Evolutionary conservation across 2,113 vertebrate species (phyloP).

Genomic region (Ciconia stormi): DNA sequence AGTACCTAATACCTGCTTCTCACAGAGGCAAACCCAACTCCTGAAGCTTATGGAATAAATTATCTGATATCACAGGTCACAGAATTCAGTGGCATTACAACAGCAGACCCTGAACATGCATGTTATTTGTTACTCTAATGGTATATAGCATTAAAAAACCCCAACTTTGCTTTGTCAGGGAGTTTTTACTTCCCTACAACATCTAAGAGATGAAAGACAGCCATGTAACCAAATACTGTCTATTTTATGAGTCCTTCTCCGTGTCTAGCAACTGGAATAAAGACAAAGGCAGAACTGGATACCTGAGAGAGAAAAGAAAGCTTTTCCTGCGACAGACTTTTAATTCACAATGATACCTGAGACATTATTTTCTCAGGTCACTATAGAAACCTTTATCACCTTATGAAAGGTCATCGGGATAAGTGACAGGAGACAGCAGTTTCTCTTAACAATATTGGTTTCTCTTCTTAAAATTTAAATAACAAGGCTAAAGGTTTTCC

Average conservation of each 20-base stretch:
- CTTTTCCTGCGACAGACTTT: conserved; percentile 31
- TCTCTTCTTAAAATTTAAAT: conserved; percentile 59
- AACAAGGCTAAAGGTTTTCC: conserved; percentile 39
- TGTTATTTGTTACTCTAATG: neutral
- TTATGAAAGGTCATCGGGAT: conserved; percentile 4
- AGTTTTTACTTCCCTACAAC: neutral
- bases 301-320: conserved; percentile 50
- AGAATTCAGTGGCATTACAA: neutral
- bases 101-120: neutral
- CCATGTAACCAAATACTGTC: conserved; percentile 42
- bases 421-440: conserved; percentile 46
- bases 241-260: conserved; percentile 26
- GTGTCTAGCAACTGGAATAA: conserved; percentile 1
- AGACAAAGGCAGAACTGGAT: conserved; percentile 44
- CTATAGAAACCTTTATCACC: conserved; percentile 50
- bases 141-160: neutral
- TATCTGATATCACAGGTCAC: neutral
- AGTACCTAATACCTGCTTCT: neutral
- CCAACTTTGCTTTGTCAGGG: neutral
- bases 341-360: conserved; percentile 48
- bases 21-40: neutral
- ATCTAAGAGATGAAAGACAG: neutral
- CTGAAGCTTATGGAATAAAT: neutral
- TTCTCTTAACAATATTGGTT: conserved; percentile 36
- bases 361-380: conserved; percentile 43